Percentiles rank a stretch among this genome's conserved stretches.
These are phyloP conservation scores for Malurus alboscapulatus DNA, from an alignment of 2,113 vertebrate species.

Conservation along the genomic window DNA sequence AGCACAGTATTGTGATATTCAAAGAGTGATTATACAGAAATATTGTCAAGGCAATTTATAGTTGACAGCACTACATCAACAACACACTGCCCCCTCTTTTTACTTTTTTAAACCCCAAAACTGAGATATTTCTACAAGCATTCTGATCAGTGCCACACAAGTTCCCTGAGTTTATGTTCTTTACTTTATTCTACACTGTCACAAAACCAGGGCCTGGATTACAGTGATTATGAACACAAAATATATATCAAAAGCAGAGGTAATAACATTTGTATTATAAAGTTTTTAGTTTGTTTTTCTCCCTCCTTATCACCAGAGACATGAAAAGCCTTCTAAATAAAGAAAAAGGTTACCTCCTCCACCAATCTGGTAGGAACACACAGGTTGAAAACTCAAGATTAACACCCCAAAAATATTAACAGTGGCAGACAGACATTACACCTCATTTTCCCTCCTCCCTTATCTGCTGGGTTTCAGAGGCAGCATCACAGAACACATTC, in stretches of 20 bases:
- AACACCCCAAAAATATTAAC: slow-evolving; percentile 27
- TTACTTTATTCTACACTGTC: not conserved
- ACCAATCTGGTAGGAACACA: slow-evolving; percentile 13
- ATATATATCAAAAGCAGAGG: not conserved
- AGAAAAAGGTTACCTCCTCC: not conserved
- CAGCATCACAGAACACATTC: not conserved
- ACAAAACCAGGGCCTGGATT: not conserved
- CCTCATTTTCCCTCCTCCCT: not conserved
- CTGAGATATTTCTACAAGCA: not conserved
- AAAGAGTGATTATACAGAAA: not conserved
- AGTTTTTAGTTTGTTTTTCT: not conserved
- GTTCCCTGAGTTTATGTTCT: not conserved
- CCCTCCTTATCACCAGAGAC: not conserved
- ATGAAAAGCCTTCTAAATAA: not conserved
- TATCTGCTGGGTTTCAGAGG: slow-evolving; percentile 18
- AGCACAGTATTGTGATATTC: not conserved
- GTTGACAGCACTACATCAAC: not conserved
- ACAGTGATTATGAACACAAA: not conserved
- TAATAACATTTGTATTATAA: not conserved
- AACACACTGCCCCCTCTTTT: not conserved
- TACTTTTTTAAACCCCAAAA: not conserved
- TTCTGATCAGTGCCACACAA: not conserved
- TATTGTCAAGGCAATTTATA: not conserved
- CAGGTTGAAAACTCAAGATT: slow-evolving; percentile 9
- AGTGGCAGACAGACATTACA: not conserved